Base-by-base conservation (phyloP, 2,888 invertebrate species). In the Hemicrepidius hirtus region DNA sequence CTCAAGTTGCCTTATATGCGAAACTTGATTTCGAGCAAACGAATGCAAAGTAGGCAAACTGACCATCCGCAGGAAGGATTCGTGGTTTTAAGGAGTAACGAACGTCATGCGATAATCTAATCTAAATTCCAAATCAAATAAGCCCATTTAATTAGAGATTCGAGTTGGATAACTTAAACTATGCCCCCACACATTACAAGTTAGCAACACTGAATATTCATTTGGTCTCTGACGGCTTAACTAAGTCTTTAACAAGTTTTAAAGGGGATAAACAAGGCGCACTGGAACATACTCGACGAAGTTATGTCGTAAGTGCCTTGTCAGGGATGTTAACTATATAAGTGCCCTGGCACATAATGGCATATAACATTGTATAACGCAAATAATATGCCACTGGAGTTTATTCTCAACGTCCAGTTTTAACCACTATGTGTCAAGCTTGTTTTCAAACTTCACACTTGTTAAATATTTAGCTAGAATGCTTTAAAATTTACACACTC, bases 171-270 rank as follows among this genome's bases (percentile, higher is more conserved):
- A 60, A 60, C 16, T 60, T 24, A 16, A 24, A 60, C 44, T 60
- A 16, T 60, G 41, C 60, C 44, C 44, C 24, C 60, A 18, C 37
- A 63, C 49, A 49, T 63, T 40, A 16, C 35, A 50, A 65, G 44
- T 65, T 65, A 50, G 53, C 40, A 53, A 53, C 49, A 50, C 40
- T 65, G 65, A 65, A 65, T 65, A 65, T 65, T 65, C 50, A 65
- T 65, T 53, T 53, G 60, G 41, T 60, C 60, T 60, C 41, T 60
- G 65, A 65, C 37, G 53, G 53, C 40, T 50, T 65, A 65, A 65
- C 65, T 53, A 60, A 60, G 60, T 20, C 65, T 65, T 65, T 24
- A 65, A 53, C 24, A 65, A 65, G 65, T 65, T 65, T 65, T 65
- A 65, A 65, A 50, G 65, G 65, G 65, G 53, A 65, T 65, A 65